Conservation (phyloP, 2,888 invertebrate genomes). For the Sicus ferrugineus region DNA sequence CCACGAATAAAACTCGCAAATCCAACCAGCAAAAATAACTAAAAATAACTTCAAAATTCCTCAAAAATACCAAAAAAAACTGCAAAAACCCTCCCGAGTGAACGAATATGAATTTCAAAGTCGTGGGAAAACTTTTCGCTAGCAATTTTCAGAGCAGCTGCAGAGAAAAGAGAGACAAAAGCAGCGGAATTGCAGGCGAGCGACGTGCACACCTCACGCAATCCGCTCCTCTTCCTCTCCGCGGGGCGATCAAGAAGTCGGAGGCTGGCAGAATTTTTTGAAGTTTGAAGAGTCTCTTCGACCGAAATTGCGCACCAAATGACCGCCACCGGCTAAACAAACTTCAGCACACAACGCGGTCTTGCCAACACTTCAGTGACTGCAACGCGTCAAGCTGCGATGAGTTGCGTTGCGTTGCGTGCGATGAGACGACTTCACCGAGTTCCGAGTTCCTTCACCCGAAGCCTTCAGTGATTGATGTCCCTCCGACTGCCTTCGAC, state of each 20-base stretch:
- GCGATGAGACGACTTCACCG: too few relatives aligned
- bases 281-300: not conserved
- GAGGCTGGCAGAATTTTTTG: too few relatives aligned
- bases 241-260: not conserved
- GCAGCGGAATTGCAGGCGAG: too few relatives aligned
- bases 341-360: not conserved
- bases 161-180: not conserved
- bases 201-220: not conserved
- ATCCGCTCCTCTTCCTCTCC: not conserved
- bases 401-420: not conserved
- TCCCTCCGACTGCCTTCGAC: slow-evolving; percentile 7
- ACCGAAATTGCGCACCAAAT: not conserved
- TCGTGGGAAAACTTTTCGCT: slow-evolving; percentile 42
- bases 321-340: not conserved
- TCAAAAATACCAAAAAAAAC: too few relatives aligned
- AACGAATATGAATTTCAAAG: slow-evolving; percentile 34
- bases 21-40: not conserved
- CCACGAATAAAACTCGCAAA: not conserved
- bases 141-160: not conserved
- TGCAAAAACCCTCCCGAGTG: slow-evolving; percentile 18
- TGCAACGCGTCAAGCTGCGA: slow-evolving; percentile 14
- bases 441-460: slow-evolving; percentile 18
- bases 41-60: not conserved
- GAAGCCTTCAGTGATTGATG: slow-evolving; percentile 14
- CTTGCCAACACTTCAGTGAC: slow-evolving; percentile 17